Evolutionary conservation across 2,113 vertebrate species (phyloP).

Genomic region (Prinia subflava): DNA sequence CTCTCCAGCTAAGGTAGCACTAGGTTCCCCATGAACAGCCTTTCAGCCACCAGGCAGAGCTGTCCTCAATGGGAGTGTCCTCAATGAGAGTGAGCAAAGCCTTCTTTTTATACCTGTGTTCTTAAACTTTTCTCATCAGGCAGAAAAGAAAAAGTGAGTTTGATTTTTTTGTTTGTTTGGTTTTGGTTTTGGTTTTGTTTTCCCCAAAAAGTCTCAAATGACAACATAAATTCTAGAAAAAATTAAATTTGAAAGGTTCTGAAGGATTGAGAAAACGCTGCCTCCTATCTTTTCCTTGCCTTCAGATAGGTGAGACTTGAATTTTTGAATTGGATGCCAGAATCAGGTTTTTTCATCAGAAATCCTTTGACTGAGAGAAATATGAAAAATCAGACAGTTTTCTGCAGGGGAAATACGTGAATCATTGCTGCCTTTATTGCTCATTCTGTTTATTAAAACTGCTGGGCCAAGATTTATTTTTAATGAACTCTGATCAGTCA

Average conservation of each 20-base stretch:
- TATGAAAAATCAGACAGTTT: conserved; percentile 5
- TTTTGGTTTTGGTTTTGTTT: not conserved
- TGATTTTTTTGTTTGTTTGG: not conserved
- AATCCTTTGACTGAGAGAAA: conserved; percentile 23
- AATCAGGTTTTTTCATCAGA: not conserved
- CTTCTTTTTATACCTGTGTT: not conserved
- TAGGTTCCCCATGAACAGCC: fast-evolving
- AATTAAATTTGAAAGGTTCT: not conserved
- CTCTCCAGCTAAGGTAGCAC: not conserved
- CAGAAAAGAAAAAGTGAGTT: not conserved
- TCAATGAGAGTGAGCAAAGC: fast-evolving
- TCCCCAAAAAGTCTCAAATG: not conserved
- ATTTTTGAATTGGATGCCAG: not conserved
- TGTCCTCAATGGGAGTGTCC: fast-evolving
- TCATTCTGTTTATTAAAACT: conserved; percentile 30
- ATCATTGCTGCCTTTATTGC: conserved; percentile 23
- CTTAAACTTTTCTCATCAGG: not conserved
- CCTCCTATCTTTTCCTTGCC: not conserved
- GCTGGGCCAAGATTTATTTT: conserved; percentile 53
- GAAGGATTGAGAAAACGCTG: not conserved
- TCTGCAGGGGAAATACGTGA: conserved; percentile 1
- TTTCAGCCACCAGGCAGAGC: not conserved
- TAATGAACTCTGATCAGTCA: conserved; percentile 59
- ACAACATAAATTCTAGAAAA: not conserved
- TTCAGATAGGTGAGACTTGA: not conserved